A percentile compares a stretch with the other conserved stretches of the same genome.
These are phyloP conservation scores for Kuschelorhynchus macadamiae DNA, from an alignment of 2,888 invertebrate genomes.

Conservation along the genomic window DNA sequence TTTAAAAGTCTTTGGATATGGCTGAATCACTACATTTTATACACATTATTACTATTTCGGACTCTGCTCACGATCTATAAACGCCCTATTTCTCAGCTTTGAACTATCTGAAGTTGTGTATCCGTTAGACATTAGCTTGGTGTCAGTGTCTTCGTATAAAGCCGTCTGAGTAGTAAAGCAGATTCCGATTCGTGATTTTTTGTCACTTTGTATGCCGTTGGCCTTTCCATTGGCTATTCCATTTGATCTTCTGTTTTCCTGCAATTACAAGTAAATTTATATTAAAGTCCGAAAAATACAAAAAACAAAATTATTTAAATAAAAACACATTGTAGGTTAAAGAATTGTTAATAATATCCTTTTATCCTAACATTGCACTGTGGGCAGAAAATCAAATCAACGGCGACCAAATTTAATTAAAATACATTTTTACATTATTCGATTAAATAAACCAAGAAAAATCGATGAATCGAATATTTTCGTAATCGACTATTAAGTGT, in stretches of 20 bases:
- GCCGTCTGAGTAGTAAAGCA: conserved; percentile 65
- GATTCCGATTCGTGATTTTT: conserved; percentile 58
- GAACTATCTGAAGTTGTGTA: conserved; percentile 69
- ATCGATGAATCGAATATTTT: too few relatives aligned
- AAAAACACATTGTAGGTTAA: too few relatives aligned
- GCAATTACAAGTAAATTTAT: conserved; percentile 18
- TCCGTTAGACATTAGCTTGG: conserved; percentile 69
- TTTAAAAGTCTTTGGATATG: conserved; percentile 2
- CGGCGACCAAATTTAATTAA: not conserved
- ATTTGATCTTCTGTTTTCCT: conserved; percentile 30
- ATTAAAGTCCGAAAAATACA: too few relatives aligned
- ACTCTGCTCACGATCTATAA: conserved; percentile 62
- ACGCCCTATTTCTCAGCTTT: conserved; percentile 70
- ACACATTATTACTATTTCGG: not conserved
- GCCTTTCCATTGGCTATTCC: conserved; percentile 6
- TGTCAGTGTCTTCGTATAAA: conserved; percentile 65
- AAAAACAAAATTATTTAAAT: too few relatives aligned
- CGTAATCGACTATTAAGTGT: too few relatives aligned
- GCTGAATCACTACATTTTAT: not conserved
- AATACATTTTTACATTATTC: not conserved
- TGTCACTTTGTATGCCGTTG: conserved; percentile 41
- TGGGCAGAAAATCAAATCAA: too few relatives aligned
- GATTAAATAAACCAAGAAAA: not conserved
- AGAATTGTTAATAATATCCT: too few relatives aligned
- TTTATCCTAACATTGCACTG: too few relatives aligned